Conservation (phyloP, 2,113 vertebrate species). For the Tichodroma muraria region DNA sequence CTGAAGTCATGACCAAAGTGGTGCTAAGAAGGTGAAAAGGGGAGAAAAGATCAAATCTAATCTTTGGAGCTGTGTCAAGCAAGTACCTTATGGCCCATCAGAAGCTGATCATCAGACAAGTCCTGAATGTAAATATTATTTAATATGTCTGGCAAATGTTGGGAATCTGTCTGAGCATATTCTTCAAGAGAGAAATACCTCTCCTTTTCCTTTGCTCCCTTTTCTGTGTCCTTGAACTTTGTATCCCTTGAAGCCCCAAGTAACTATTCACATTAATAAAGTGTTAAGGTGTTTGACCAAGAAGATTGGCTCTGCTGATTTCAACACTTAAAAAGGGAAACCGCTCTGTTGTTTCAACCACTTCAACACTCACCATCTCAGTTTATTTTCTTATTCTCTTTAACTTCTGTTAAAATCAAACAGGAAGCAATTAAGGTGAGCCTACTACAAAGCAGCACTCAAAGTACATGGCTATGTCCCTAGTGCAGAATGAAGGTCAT, state of each 20-base stretch:
- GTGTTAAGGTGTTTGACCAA: not conserved
- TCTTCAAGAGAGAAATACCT: not conserved
- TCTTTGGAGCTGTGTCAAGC: not conserved
- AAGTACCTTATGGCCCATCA: not conserved
- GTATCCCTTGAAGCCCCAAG: not conserved
- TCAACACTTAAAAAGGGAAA: slow-evolving; percentile 31
- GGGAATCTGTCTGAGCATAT: not conserved
- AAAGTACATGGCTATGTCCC: not conserved
- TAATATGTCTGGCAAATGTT: not conserved
- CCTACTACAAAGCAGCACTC: slow-evolving; percentile 18
- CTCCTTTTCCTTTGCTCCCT: not conserved
- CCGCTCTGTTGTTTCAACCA: slow-evolving; percentile 13
- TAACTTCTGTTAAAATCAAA: slow-evolving; percentile 40
- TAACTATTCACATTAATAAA: not conserved
- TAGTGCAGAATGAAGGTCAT: not conserved
- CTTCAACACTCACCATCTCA: not conserved
- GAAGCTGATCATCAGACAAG: not conserved
- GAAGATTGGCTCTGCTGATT: slow-evolving; percentile 21
- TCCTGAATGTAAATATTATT: not conserved
- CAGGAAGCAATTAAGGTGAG: slow-evolving; percentile 51
- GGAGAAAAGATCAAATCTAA: not conserved
- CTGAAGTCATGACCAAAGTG: not conserved
- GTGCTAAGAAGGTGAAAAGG: not conserved
- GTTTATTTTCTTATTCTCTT: slow-evolving; percentile 43
- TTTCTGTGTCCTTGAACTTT: not conserved